A percentile compares a stretch with the other conserved stretches of the same genome.
These are phyloP conservation scores for Sphenopsis melanotis DNA, from an alignment of 2,797 vertebrate species.

Conservation along the genomic window DNA sequence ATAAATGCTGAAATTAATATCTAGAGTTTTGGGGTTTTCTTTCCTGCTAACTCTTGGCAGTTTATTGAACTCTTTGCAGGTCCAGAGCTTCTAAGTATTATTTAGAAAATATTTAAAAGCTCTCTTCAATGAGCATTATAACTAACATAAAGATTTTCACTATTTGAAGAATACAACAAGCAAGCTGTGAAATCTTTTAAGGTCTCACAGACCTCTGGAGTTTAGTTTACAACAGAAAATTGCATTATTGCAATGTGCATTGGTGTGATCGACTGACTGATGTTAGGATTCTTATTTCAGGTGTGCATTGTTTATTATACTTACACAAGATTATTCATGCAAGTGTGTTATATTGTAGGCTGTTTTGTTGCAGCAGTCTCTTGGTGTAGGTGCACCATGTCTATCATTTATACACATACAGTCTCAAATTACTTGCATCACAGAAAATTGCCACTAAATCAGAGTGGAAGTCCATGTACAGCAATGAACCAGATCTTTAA, in stretches of 20 bases:
- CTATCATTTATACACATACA: background rate
- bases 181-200: background rate
- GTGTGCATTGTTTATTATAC: background rate
- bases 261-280: background rate
- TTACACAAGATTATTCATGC: background rate
- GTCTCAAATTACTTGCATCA: background rate
- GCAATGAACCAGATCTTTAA: background rate
- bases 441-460: background rate
- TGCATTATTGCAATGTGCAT: background rate
- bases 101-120: background rate
- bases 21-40: rapidly evolving
- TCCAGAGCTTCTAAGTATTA: background rate
- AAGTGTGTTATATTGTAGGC: background rate
- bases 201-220: background rate
- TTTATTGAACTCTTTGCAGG: background rate
- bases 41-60: background rate
- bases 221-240: background rate
- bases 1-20: background rate
- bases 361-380: background rate
- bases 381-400: background rate
- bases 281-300: background rate
- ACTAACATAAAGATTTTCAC: background rate
- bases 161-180: background rate
- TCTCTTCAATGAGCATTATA: background rate
- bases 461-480: background rate